Base-by-base conservation (phyloP, 2,888 invertebrate genomes). In the Limnephilus rhombicus region DNA sequence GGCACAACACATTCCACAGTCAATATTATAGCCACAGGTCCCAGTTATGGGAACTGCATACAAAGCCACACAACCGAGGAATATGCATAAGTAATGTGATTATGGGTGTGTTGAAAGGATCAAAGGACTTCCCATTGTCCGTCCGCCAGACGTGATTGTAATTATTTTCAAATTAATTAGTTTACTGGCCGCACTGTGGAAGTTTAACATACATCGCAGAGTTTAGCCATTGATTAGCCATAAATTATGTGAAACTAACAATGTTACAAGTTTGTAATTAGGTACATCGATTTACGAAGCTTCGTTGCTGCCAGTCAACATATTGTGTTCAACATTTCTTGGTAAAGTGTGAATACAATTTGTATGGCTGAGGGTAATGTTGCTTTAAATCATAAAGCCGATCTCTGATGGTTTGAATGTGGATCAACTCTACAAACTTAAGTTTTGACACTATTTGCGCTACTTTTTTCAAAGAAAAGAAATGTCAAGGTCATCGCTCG, bases 81-180 rank as follows among this genome's bases (percentile, higher is more conserved):
- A 68, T 68, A 68, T 68, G 24, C 24, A 68, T 68, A 68, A 24
- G 7, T 68, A 68, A 24, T 24, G 24, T n/a, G 24, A 68, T 68
- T 68, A 68, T n/a, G 68, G 83, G 24, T 37, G 37, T 83, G 87
- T 86, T 45, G 85, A 80, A 80, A 91, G 88, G 87, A 92, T 92
- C 91, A 92, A 92, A 92, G 92, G 92, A 91, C 92, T 86, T 68
- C 89, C 90, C 90, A 92, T 91, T 92, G 91, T 91, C 87, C 31
- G 86, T 41, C 86, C 83, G 83, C 92, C 80, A 91, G 45, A 93
- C 93, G 92, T 92, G 92, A 92, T 90, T 80, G 90, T 93, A 89
- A 93, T 93, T 91, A 92, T 90, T 92, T 92, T 91, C 80, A 53
- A 80, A 89, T 68, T 88, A 92, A 92, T 91, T 85, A 91, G 41